Evolutionary conservation across 2,113 vertebrate species (phyloP), one percentile per base, ranked within the genome.

Genomic region (Leucoraja erinaceus): DNA sequence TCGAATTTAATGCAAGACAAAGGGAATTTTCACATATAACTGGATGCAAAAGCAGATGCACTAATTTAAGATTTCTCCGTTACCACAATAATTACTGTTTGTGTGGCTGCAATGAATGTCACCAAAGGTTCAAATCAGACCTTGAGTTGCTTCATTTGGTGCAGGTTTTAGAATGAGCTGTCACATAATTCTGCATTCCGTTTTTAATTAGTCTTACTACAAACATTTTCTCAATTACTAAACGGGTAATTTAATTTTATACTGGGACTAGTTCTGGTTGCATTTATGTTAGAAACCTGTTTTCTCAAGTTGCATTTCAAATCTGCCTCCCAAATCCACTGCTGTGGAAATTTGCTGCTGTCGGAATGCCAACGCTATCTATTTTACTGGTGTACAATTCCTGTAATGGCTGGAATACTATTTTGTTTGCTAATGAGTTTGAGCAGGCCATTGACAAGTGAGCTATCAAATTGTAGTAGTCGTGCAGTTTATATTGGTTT

Each of bases 401-500:
- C 81, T 86, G 81, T 56, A 86, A 61, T 61, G 56, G 74, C 74
- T 75, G 74, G 25, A 86, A 86, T 86, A 11, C 81, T 12, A 61
- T 28, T 86, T 86, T 61, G 81, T 86, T 86, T 86, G n/a, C 81
- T 59, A 83, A 86, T 59, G 81, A 86, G 81, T n/a, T 61, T 61
- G 81, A 86, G 81, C 56, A 61, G 28, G 25, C 25, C 56, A 61
- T 61, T 86, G 81, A 86, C 56, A 86, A 86, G 81, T 86, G 54
- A 86, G 81, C 81, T 86, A 86, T 86, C 81, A 86, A 61, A 86
- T 59, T 61, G 81, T 22, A 61, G 81, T 59, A 59, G 25, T 61
- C 12, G 81, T 86, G 81, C 56, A 86, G 81, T 86, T 86, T 86
- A 86, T 86, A 86, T 56, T 86, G 81, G 54, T 86, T 59, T 61